Base-by-base conservation (phyloP, 1,140 invertebrate genomes). In the Sitophilus oryzae region DNA sequence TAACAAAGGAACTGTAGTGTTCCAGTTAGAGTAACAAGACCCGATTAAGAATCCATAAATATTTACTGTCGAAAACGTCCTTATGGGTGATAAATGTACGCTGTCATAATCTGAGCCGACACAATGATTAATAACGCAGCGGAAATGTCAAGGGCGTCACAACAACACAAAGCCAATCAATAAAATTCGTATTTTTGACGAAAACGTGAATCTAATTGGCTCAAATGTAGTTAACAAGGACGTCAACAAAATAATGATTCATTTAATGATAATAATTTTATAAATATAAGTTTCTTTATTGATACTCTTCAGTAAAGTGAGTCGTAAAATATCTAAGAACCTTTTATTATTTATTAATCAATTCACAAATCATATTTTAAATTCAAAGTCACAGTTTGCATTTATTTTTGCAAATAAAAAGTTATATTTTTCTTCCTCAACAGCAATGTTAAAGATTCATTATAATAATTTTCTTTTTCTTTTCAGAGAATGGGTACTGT, bases 401-500 rank as follows among this genome's bases (percentile, higher is more conserved):
- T n/a, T n/a, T n/a, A n/a, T n/a, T n/a, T n/a, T n/a, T n/a, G n/a
- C n/a, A n/a, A n/a, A n/a, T n/a, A n/a, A n/a, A n/a, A n/a, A n/a
- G n/a, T n/a, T n/a, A n/a, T n/a, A n/a, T n/a, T n/a, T n/a, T n/a
- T n/a, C n/a, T n/a, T n/a, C n/a, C n/a, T n/a, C n/a, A n/a, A n/a
- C n/a, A n/a, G n/a, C n/a, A n/a, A n/a, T n/a, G n/a, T n/a, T n/a
- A n/a, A n/a, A n/a, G n/a, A 18, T 15, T n/a, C 11, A 40, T 40
- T 48, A 10, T 46, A 34, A 35, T 35, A 20, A 14, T 18, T 20
- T 37, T 21, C 30, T 18, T 54, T 47, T 14, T 73, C 58, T 60
- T 79, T 79, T n/a, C 76, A 86, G 83, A 78, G 84, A 71, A 84
- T 87, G 79, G 90, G 90, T 0, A 84, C 88, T 0, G 86, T 92